phyloP scores from a whole-genome alignment of 2,113 vertebrate genomes.

The Trochalopteron elliotii region DNA sequence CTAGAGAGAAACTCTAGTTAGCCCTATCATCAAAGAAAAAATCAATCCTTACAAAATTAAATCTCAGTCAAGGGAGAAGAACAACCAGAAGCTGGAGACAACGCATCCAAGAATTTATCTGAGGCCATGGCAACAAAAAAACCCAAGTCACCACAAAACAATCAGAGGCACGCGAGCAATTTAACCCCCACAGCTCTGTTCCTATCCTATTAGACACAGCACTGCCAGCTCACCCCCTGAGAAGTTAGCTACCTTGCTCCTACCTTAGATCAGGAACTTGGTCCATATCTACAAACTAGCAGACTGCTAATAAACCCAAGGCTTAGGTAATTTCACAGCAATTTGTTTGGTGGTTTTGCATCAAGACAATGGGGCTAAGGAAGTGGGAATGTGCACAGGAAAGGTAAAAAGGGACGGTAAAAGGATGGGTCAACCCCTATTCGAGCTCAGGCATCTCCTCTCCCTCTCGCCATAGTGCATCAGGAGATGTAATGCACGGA shows the following conservation, averaged over 20 bases:
- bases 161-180: not conserved
- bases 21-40: not conserved
- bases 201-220: not conserved
- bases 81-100: not conserved
- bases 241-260: not conserved
- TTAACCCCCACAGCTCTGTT: rapidly evolving
- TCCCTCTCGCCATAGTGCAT: not conserved
- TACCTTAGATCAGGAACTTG: not conserved
- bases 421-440: not conserved
- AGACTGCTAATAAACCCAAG: not conserved
- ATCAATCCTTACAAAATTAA: not conserved
- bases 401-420: not conserved
- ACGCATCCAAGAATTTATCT: not conserved
- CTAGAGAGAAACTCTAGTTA: not conserved
- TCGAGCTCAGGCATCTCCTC: not conserved
- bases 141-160: not conserved
- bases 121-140: not conserved
- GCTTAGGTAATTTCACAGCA: not conserved
- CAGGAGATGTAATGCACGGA: not conserved
- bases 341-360: not conserved
- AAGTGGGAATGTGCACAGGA: not conserved
- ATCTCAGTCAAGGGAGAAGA: not conserved
- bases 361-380: no score
- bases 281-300: not conserved
- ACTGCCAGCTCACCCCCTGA: not conserved